Evolutionary conservation across 2,888 invertebrate species (phyloP), one percentile per base, ranked within the genome.

Genomic region (Steinernema hermaphroditum): DNA sequence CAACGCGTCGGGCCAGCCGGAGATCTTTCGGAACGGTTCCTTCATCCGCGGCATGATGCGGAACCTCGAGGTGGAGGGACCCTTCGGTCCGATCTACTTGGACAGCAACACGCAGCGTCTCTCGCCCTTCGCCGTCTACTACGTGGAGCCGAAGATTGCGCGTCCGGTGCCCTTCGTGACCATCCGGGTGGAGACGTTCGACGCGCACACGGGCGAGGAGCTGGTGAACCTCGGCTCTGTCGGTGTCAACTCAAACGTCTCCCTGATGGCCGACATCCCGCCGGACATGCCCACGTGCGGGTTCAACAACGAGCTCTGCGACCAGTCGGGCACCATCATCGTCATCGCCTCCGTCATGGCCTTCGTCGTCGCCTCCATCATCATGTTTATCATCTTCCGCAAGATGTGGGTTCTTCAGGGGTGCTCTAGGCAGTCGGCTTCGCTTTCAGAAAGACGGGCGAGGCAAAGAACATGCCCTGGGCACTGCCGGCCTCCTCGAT

Each of bases 281-380:
- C 74, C 75, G 1, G 84, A 81, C 71, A 76, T 79, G 44, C 84
- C 84, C 9, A 69, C 78, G 1, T 84, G 84, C 71, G 84, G 84
- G 8, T 85, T 82, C 74, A 72, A 78, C 70, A 80, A 81, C 37
- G 83, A 85, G 69, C 74, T 81, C 9, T 84, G 84, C 62, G 84
- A 83, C 74, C 81, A 84, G 57, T 77, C 77, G 24, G 81, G 80
- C 19, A 80, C 78, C 2, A 74, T 80, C 6, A 77, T 80, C 29
- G 74, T 80, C 24, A 74, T 79, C 12, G 77, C 72, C 1, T 73
- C 76, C 22, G 73, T 83, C 8, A 75, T 78, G 72, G 69, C 78
- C 1, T 74, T 81, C 27, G 73, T 81, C 37, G 70, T 80, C 32
- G 43, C 77, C 32, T 81, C 75, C n/a, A 75, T 80, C 50, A 73